Evolutionary conservation across 2,888 invertebrate species (phyloP).

Genomic region (Scaptomyza cyrtandrae): DNA sequence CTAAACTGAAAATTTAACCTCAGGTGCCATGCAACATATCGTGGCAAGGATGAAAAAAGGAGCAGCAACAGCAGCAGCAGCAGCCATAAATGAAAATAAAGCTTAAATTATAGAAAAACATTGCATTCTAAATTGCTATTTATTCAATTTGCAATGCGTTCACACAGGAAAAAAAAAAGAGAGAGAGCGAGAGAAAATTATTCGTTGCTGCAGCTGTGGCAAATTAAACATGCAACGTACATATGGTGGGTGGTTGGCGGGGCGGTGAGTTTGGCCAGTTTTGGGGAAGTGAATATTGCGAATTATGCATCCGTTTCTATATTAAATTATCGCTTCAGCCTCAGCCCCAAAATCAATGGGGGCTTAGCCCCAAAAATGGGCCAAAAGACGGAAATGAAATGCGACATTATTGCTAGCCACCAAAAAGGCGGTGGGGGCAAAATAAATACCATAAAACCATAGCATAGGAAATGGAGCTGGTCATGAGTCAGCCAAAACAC

Average conservation of each 20-base stretch:
- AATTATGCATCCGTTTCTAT: conserved; percentile 15
- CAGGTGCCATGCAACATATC: background rate
- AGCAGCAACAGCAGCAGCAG: background rate
- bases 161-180: background rate
- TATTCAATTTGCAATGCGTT: conserved; percentile 60
- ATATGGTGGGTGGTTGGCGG: background rate
- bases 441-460: conserved; percentile 42
- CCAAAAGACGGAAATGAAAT: conserved; percentile 51
- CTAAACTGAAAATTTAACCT: conserved; percentile 34
- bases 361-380: background rate
- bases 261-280: background rate
- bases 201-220: conserved; percentile 54
- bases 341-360: conserved; percentile 53
- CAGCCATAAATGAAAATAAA: conserved; percentile 67
- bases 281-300: background rate
- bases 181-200: background rate
- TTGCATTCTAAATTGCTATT: conserved; percentile 60
- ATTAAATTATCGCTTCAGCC: conserved; percentile 63
- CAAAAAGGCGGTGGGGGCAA: background rate
- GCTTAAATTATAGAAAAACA: conserved; percentile 69
- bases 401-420: conserved; percentile 37
- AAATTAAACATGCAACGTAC: conserved; percentile 38
- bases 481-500: conserved; percentile 42
- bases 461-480: conserved; percentile 47
- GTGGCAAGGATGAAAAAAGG: background rate